phyloP scores from a whole-genome alignment of 2,797 vertebrate genomes.

The Gymnodraco acuticeps region DNA sequence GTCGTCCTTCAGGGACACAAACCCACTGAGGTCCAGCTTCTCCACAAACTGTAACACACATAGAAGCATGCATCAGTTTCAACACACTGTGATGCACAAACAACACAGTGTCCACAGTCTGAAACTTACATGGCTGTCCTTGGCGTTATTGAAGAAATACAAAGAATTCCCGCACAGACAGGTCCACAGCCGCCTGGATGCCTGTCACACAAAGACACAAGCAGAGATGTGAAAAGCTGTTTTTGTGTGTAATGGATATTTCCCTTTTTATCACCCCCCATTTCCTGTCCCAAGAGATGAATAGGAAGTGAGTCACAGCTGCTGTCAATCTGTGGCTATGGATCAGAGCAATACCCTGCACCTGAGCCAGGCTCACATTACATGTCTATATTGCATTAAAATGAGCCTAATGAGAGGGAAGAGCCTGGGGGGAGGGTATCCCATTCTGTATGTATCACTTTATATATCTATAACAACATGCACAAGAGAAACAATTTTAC shows the following conservation, averaged over 20 bases:
- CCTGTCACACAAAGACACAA: constrained; percentile 72
- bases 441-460: constrained; percentile 7
- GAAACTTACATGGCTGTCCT: constrained; percentile 86
- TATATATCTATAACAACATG: neutral
- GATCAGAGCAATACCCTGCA: constrained; percentile 68
- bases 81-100: neutral
- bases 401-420: constrained; percentile 45
- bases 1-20: constrained; percentile 87
- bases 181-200: constrained; percentile 88
- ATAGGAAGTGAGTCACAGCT: constrained; percentile 71
- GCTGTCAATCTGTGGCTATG: constrained; percentile 66
- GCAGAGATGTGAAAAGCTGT: constrained; percentile 5
- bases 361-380: constrained; percentile 79
- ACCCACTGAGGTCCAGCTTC: constrained; percentile 86
- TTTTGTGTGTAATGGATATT: constrained; percentile 53
- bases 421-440: neutral
- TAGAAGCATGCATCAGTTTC: neutral
- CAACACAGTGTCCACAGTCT: neutral
- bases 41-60: constrained; percentile 85
- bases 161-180: constrained; percentile 88
- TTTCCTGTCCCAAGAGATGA: constrained; percentile 67
- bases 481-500: neutral
- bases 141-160: constrained; percentile 87
- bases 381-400: constrained; percentile 53
- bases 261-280: constrained; percentile 47